Conservation (phyloP, 2,113 vertebrate species). For the Spermophilus dauricus region DNA sequence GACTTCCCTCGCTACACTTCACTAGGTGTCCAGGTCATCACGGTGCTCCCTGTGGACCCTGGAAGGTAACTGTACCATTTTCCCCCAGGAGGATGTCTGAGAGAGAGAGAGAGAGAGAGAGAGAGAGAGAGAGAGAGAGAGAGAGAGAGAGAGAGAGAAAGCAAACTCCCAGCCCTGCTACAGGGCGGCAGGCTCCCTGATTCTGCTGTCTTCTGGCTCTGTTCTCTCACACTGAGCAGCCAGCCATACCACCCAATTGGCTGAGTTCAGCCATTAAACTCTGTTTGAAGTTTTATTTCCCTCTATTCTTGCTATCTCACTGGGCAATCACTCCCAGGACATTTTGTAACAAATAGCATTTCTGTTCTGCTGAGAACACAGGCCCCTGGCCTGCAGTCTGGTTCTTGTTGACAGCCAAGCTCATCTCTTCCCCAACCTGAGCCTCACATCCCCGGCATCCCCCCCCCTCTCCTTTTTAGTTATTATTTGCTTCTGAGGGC, state of each 20-base stretch:
- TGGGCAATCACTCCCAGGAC: slow-evolving; percentile 85
- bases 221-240: slow-evolving; percentile 56
- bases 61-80: background rate
- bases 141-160: slow-evolving; percentile 1
- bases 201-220: background rate
- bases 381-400: slow-evolving; percentile 62
- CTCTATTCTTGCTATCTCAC: slow-evolving; percentile 82
- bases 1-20: slow-evolving; percentile 75
- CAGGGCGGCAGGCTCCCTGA: background rate
- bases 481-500: background rate
- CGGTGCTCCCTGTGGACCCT: background rate
- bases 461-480: background rate
- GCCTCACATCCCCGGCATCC: background rate
- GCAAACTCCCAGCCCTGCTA: background rate
- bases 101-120: slow-evolving; percentile 32
- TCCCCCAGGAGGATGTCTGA: background rate
- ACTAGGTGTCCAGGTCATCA: slow-evolving; percentile 48
- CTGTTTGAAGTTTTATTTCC: slow-evolving; percentile 84
- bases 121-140: no score
- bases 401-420: background rate
- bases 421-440: background rate
- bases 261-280: slow-evolving; percentile 73
- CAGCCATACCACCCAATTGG: slow-evolving; percentile 21
- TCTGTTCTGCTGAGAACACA: slow-evolving; percentile 75
- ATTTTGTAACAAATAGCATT: slow-evolving; percentile 85